Evolutionary conservation across 1,140 invertebrate genomes (phyloP).

Genomic region (Ditylenchus dipsaci): DNA sequence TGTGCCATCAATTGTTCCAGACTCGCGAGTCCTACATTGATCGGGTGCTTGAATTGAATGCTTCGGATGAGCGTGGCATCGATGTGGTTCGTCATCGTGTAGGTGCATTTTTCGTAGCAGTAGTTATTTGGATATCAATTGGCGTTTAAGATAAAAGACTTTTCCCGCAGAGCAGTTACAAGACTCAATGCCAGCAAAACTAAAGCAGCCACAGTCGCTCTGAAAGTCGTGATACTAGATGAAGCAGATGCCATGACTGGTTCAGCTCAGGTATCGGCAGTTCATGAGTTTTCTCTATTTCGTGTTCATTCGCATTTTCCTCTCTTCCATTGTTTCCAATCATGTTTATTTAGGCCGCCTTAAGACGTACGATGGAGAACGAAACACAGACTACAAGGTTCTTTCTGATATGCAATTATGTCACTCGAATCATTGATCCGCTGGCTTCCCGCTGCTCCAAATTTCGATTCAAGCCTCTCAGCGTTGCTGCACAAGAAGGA

Average conservation of each 20-base stretch:
- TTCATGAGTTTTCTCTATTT: too few species aligned
- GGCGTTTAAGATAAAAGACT: slow-evolving; percentile 44
- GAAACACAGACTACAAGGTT: slow-evolving; percentile 90
- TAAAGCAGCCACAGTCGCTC: slow-evolving; percentile 74
- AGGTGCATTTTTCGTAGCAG: slow-evolving; percentile 78
- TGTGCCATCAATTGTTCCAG: slow-evolving; percentile 86
- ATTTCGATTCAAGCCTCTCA: slow-evolving; percentile 88
- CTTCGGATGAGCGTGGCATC: slow-evolving; percentile 97
- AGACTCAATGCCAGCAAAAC: slow-evolving; percentile 59
- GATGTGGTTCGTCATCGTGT: slow-evolving; percentile 90
- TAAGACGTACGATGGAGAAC: slow-evolving; percentile 94
- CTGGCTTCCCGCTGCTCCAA: slow-evolving; percentile 95
- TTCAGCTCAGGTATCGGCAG: slow-evolving; percentile 60
- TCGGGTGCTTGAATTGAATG: slow-evolving; percentile 87
- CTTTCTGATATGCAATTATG: slow-evolving; percentile 97
- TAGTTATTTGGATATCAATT: too few species aligned
- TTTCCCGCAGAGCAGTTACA: slow-evolving; percentile 37
- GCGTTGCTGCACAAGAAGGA: slow-evolving; percentile 51
- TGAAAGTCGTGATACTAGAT: slow-evolving; percentile 94
- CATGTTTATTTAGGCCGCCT: slow-evolving; percentile 75
- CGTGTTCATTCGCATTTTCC: too few species aligned
- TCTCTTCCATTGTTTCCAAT: too few species aligned
- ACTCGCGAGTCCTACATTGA: slow-evolving; percentile 48
- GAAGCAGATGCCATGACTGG: slow-evolving; percentile 97
- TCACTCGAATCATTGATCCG: slow-evolving; percentile 91